Evolutionary conservation across 2,797 vertebrate species (phyloP), one percentile per base, ranked within the genome.

Genomic region (Xenopus petersii): DNA sequence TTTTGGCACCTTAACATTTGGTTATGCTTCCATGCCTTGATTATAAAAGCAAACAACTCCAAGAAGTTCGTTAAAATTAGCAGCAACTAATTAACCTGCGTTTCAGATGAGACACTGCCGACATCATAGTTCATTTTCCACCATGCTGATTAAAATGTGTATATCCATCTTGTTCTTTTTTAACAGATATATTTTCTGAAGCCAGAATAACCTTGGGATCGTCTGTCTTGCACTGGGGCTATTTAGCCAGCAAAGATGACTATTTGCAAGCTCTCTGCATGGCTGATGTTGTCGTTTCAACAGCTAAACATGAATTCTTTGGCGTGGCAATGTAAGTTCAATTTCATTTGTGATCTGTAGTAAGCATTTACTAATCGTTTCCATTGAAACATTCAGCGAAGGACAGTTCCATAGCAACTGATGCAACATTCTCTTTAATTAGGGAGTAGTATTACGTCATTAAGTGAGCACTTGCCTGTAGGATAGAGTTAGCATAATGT

Each of bases 21-120:
- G 95, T 98, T 98, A 95, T 98, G 96, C 95, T 94, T 91, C 95
- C 96, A 93, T 92, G 95, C 94, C 94, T 97, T 97, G 96, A 99
- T 98, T 97, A 98, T 98, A 98, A 97, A 98, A 98, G 96, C 95
- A 98, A 98, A 98, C 94, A 98, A 97, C 95, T 93, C 94, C 92
- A 94, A 94, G 94, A 93, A 98, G 94, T 98, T 98, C 96, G 96
- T 98, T 97, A 98, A 96, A 96, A 96, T 96, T 96, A 98, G 95
- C 95, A 93, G 93, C 90, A 95, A 95, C 97, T 98, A 98, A 98
- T 98, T 99, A 98, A 96, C 94, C 95, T 94, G 93, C 94, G 94
- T 93, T 95, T 93, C 94, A 95, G 94, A 98, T 94, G 95, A 95
- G 94, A 92, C 95, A 86, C 88, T 92, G 92, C 94, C 93, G 94